phyloP scores from a whole-genome alignment of 2,113 vertebrate genomes.

The Corythaixoides concolor region DNA sequence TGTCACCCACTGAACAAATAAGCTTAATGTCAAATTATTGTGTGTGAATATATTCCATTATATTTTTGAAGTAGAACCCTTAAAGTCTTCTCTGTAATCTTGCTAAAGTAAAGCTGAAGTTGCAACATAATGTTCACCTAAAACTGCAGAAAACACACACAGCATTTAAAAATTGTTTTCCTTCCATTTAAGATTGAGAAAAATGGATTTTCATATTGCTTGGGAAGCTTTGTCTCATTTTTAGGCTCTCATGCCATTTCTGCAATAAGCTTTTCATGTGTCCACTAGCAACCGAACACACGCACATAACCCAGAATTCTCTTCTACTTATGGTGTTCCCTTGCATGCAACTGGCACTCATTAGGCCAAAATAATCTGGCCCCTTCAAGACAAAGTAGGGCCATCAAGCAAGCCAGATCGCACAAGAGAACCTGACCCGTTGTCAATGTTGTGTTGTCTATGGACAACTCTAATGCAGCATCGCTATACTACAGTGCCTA shows the following conservation, averaged over 20 bases:
- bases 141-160: neutral
- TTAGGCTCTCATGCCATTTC: neutral
- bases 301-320: neutral
- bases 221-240: neutral
- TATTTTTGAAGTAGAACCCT: neutral
- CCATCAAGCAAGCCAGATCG: neutral
- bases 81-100: neutral
- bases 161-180: neutral
- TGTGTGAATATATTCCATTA: neutral
- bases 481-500: rapidly evolving
- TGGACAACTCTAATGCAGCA: neutral
- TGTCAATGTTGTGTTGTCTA: rapidly evolving
- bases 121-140: neutral
- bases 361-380: neutral
- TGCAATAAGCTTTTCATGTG: neutral
- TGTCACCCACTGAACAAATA: neutral
- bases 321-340: neutral
- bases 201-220: neutral
- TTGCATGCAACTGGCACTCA: neutral
- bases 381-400: neutral
- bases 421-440: neutral
- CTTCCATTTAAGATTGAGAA: neutral
- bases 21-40: neutral
- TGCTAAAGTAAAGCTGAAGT: neutral
- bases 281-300: neutral